Evolutionary conservation across 2,113 vertebrate genomes (phyloP).

Genomic region (Beaufortia kweichowensis): DNA sequence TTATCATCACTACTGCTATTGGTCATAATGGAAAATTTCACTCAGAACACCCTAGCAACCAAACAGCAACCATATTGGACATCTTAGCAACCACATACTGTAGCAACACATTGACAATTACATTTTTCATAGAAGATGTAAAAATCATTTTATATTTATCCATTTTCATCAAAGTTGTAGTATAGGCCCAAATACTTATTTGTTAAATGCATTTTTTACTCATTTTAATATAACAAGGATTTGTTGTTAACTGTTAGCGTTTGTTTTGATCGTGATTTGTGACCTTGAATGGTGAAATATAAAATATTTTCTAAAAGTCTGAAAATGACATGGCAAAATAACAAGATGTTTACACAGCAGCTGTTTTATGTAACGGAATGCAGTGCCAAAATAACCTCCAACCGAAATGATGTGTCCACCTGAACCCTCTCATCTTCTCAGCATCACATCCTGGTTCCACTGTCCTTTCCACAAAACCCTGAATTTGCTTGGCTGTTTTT

Average conservation of each 20-base stretch:
- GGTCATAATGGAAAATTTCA: too few species aligned
- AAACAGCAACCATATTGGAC: too few species aligned
- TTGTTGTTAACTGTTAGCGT: neutral
- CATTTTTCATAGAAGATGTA: too few species aligned
- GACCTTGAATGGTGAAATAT: neutral
- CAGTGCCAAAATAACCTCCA: slow-evolving; percentile 7
- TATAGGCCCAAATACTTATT: too few species aligned
- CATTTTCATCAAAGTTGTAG: too few species aligned
- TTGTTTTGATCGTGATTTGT: neutral
- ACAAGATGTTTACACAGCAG: slow-evolving; percentile 21
- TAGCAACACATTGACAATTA: too few species aligned
- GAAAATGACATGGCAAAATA: neutral
- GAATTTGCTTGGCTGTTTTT: slow-evolving; percentile 16
- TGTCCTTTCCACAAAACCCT: slow-evolving; percentile 16
- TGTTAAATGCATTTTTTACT: too few species aligned
- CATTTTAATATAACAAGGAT: too few species aligned
- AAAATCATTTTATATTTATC: too few species aligned
- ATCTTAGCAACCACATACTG: too few species aligned
- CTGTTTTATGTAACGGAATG: neutral
- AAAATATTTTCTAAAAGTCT: slow-evolving; percentile 19
- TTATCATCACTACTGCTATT: too few species aligned
- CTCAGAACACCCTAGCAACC: too few species aligned
- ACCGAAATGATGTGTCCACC: slow-evolving; percentile 17
- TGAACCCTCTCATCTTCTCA: slow-evolving; percentile 18
- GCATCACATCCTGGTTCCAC: slow-evolving; percentile 18